Percentiles rank a stretch among this genome's conserved stretches.
Evolutionary conservation across 2,888 invertebrate species (phyloP).

Genomic region (Agrochola macilenta): DNA sequence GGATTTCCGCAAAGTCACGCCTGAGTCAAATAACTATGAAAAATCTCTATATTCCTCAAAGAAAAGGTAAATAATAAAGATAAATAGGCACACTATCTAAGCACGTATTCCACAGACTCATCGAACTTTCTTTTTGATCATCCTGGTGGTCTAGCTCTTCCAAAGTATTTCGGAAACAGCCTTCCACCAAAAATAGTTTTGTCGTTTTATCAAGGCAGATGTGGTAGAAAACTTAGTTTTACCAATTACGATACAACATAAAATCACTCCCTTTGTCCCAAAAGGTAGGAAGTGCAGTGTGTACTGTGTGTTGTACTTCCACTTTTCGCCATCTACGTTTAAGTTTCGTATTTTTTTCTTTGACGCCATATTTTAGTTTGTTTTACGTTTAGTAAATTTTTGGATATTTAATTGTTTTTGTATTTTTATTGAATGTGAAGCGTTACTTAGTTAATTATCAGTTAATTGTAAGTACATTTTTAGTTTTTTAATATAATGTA

Average conservation of each 20-base stretch:
- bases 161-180: constrained; percentile 18
- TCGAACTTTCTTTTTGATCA: constrained; percentile 18
- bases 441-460: background rate
- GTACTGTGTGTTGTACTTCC: no score
- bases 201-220: constrained; percentile 6
- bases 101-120: constrained; percentile 12
- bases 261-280: no score
- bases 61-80: background rate
- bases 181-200: constrained; percentile 19
- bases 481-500: background rate
- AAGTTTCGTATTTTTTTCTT: no score
- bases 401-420: background rate
- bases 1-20: no score
- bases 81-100: background rate
- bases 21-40: no score
- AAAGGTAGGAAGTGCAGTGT: no score
- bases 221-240: constrained; percentile 12
- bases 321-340: no score
- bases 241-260: constrained; percentile 19
- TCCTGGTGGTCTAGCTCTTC: background rate
- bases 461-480: no score
- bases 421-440: background rate
- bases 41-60: background rate
- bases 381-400: background rate
- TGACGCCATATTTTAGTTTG: background rate